Evolutionary conservation across 2,113 vertebrate genomes (phyloP), one percentile per base, ranked within the genome.

Genomic region (Laticauda colubrina): DNA sequence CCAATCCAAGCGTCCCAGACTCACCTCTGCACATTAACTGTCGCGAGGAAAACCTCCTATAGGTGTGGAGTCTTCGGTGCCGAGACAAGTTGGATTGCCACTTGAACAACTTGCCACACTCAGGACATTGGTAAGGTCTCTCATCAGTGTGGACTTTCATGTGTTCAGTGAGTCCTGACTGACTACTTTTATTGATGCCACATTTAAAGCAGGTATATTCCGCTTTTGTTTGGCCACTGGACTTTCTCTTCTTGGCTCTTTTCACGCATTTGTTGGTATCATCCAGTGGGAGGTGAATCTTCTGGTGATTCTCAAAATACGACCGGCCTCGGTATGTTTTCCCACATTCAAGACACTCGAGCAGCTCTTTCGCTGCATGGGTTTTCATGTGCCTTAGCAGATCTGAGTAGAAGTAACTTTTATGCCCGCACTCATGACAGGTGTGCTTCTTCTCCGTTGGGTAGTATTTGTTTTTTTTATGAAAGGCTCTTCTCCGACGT

Each of bases 161-260:
- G 54, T 85, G 88, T 7, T 90, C 56, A 0, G 56, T 1, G 3
- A 87, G 89, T 14, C 8, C 3, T 0, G 34, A 2, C 0, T 4
- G 12, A 1, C 75, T 43, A 3, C 55, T 15, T 85, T 26, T 15
- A 9, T 5, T 15, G 11, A 3, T 0, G 3, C 88, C 88, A 0
- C 92, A 85, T 1, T 5, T 48, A 29, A 81, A 5, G 9, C 88
- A 85, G 2, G 0, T 20, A 1, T 29, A 34, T 3, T 18, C 8
- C 10, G 20, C 4, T 23, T 3, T 11, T 1, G 0, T 11, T 29
- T n/a, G 55, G 2, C 0, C 2, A 3, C 2, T 1, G 0, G 48
- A 45, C 24, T 24, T 11, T 43, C 2, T 34, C 14, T 0, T 21
- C n/a, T 9, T n/a, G 10, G 18, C 5, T 24, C 8, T 61, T 11